Evolutionary conservation across 2,797 vertebrate species (phyloP).

Genomic region (Notamacropus eugenii): DNA sequence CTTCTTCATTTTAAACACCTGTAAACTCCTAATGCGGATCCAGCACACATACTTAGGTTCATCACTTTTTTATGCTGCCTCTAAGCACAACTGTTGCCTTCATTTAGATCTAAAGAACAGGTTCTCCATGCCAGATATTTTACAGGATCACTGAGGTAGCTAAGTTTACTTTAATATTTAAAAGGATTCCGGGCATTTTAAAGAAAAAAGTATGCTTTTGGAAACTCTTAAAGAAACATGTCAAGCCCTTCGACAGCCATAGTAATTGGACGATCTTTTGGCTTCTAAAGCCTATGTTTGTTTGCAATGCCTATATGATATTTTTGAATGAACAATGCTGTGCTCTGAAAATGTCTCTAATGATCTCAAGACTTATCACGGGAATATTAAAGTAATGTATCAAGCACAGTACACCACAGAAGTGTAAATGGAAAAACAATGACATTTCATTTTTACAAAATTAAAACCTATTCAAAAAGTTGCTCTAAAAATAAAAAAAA

Average conservation of each 20-base stretch:
- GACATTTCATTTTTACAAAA: neutral
- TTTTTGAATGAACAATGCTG: constrained; percentile 63
- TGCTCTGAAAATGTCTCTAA: constrained; percentile 19
- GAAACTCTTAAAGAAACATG: constrained; percentile 38
- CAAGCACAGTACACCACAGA: neutral
- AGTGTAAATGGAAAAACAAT: neutral
- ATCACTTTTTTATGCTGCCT: constrained; percentile 87
- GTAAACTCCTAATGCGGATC: constrained; percentile 85
- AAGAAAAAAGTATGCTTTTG: constrained; percentile 18
- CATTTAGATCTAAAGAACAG: constrained; percentile 87
- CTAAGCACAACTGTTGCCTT: constrained; percentile 87
- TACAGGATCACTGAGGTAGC: constrained; percentile 35
- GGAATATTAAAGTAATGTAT: neutral
- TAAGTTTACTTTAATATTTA: constrained; percentile 49
- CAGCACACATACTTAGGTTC: constrained; percentile 89
- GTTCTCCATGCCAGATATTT: constrained; percentile 25
- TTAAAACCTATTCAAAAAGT: neutral
- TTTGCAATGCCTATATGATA: constrained; percentile 50
- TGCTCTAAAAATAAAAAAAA: neutral
- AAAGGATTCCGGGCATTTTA: constrained; percentile 41
- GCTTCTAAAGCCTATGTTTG: constrained; percentile 44
- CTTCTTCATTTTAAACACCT: constrained; percentile 89
- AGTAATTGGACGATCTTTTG: neutral
- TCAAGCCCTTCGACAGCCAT: constrained; percentile 4
- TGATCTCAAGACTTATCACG: constrained; percentile 55